Evolutionary conservation across 1,140 invertebrate species (phyloP).

Genomic region (Nasonia longicornis): DNA sequence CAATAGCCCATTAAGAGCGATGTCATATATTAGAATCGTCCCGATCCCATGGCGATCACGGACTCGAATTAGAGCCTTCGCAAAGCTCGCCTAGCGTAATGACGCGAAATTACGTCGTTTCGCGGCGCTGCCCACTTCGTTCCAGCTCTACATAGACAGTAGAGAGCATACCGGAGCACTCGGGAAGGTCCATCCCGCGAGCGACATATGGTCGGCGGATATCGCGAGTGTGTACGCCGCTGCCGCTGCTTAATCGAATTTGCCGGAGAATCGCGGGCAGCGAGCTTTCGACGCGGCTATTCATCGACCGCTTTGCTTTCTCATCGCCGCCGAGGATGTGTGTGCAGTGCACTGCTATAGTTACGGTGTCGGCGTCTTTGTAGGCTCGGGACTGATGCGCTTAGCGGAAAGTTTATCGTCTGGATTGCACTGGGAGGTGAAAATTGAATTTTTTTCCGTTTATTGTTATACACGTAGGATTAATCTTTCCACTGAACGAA

Average conservation of each 20-base stretch:
- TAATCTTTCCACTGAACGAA: no score
- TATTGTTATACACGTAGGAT: no score
- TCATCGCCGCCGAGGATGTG: neutral
- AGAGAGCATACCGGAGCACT: neutral
- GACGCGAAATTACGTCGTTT: constrained; percentile 13
- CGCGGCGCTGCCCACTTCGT: neutral
- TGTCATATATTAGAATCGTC: neutral
- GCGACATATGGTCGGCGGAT: constrained; percentile 25
- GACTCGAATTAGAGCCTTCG: neutral
- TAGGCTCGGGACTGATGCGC: neutral
- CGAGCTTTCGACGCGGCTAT: neutral
- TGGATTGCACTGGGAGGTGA: no score
- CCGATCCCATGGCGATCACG: neutral
- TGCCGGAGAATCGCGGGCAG: neutral
- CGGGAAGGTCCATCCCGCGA: neutral
- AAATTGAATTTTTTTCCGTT: no score
- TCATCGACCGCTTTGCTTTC: neutral
- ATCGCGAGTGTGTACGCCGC: neutral
- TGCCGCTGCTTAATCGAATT: constrained; percentile 17
- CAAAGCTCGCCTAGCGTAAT: constrained; percentile 5
- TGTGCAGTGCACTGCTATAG: no score
- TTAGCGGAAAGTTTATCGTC: neutral
- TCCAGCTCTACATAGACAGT: neutral
- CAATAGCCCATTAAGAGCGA: no score
- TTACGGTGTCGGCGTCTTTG: neutral